phyloP scores from a whole-genome alignment of 92 coral and sea anemone genomes.

The Montipora capitata region DNA sequence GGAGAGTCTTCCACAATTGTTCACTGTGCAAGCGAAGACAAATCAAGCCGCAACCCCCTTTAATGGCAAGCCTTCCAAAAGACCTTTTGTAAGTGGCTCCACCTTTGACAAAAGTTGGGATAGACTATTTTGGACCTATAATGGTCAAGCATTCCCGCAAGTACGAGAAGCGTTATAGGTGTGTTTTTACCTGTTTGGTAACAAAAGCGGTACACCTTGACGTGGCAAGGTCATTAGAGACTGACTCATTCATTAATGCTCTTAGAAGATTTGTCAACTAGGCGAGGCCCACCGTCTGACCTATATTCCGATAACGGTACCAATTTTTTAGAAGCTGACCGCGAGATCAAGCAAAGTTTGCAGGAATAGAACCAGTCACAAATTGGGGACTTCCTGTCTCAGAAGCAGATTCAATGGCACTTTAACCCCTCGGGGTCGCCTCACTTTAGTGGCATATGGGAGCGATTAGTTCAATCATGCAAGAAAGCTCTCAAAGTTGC shows the following conservation, averaged over 20 bases:
- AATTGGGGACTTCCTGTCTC: conserved; percentile 41
- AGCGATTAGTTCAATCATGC: conserved; percentile 55
- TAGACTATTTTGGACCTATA: conserved; percentile 66
- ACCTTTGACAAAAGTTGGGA: conserved; percentile 56
- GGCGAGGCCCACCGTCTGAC: conserved; percentile 50
- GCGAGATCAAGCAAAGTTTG: conserved; percentile 52
- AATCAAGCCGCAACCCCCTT: conserved; percentile 41
- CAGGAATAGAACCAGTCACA: conserved; percentile 56
- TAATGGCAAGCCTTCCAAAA: conserved; percentile 50
- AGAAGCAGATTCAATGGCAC: conserved; percentile 50
- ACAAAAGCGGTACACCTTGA: conserved; percentile 66
- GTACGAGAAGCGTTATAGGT: conserved; percentile 45
- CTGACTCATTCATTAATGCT: conserved; percentile 52
- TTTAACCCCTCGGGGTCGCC: conserved; percentile 66
- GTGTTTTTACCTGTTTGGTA: conserved; percentile 56
- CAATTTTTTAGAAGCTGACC: conserved; percentile 64
- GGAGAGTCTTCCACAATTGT: conserved; percentile 28
- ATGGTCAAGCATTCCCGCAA: conserved; percentile 40
- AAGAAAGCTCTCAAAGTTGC: conserved; percentile 60
- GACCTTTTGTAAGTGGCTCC: conserved; percentile 56
- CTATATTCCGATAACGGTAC: conserved; percentile 57
- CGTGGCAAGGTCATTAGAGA: conserved; percentile 35
- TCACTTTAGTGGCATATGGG: conserved; percentile 49
- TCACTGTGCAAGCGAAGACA: conserved; percentile 28
- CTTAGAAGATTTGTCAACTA: conserved; percentile 31